Base-by-base conservation (phyloP, 2,797 vertebrate species). In the Petrocephalus sullivani region DNA sequence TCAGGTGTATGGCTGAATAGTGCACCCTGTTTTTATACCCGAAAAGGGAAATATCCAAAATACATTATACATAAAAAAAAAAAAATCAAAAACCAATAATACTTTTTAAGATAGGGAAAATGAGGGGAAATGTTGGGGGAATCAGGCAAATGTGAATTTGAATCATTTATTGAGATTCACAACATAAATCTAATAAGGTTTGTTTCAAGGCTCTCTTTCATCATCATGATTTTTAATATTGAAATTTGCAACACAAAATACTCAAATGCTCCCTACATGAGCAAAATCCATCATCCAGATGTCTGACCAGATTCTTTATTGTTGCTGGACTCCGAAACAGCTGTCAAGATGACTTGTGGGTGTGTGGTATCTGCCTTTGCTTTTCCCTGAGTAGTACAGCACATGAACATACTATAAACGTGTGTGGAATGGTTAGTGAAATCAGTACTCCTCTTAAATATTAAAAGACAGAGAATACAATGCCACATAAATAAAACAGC, bases 321-420 rank as follows among this genome's bases (percentile, higher is more conserved):
- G 53, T n/a, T 49, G 37, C 58, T 61, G 41, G n/a, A 61, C n/a
- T 87, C n/a, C 23, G 23, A 54, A 21, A 56, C 60, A 56, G 87
- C 3, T 54, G 37, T 23, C 53, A 37, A 21, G 60, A 46, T 57
- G 53, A 41, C 23, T 19, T 84, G 58, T 60, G 37, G 88, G n/a
- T 46, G 82, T 41, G 82, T 88, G 61, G 49, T 85, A 53, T 71
- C 46, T 81, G 21, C 6, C 21, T 16, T 7, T 12, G 5, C 53
- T 86, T 88, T 71, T 85, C 87, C 87, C 89, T 88, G 89, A 89
- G 89, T 58, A 87, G 81, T n/a, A 89, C 61, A 85, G 28, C 81
- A 64, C 28, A 67, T 71, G 60, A 64, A 56, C 71, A 61, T 58
- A 33, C 78, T 87, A 21, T 41, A 83, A 87, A 89, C n/a, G 23